Conservation (phyloP, 2,888 invertebrate genomes). For the Phengaris alcon region DNA sequence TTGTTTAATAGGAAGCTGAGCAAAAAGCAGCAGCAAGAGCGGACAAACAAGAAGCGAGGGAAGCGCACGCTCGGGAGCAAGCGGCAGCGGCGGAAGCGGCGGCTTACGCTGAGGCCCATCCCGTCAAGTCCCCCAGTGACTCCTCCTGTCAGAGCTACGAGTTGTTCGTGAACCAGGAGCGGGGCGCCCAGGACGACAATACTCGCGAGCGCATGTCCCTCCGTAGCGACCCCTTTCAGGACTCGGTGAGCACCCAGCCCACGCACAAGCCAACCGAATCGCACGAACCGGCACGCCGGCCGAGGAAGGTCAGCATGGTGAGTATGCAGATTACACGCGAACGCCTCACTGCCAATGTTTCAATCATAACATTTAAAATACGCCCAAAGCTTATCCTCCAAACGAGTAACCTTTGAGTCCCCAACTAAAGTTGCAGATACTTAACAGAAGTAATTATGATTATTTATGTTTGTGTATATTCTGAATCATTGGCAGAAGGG, state of each 20-base stretch:
- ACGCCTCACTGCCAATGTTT: constrained; percentile 64
- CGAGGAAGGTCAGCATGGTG: constrained; percentile 96
- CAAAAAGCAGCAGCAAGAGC: constrained; percentile 86
- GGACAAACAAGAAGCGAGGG: constrained; percentile 81
- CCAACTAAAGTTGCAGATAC: neutral
- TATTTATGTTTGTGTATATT: neutral
- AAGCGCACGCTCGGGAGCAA: constrained; percentile 80
- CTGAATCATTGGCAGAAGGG: constrained; percentile 64
- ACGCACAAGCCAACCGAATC: constrained; percentile 80
- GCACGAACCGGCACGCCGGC: constrained; percentile 72
- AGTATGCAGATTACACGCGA: constrained; percentile 74
- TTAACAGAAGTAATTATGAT: neutral
- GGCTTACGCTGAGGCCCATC: constrained; percentile 80
- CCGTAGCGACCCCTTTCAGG: constrained; percentile 91
- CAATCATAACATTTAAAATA: constrained; percentile 32
- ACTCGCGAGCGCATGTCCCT: constrained; percentile 95
- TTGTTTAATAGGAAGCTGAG: constrained; percentile 85
- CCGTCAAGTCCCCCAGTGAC: constrained; percentile 94
- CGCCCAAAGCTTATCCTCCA: neutral
- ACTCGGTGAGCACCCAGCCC: constrained; percentile 91
- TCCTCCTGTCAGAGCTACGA: constrained; percentile 96
- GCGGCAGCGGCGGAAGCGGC: constrained; percentile 83
- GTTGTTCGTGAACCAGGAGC: constrained; percentile 92
- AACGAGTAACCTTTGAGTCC: neutral
- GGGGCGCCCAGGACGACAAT: constrained; percentile 93